A percentile compares a stretch with the other conserved stretches of the same genome.
Conservation (phyloP, 2,888 invertebrate species). For the Caenorhabditis sulstoni region DNA sequence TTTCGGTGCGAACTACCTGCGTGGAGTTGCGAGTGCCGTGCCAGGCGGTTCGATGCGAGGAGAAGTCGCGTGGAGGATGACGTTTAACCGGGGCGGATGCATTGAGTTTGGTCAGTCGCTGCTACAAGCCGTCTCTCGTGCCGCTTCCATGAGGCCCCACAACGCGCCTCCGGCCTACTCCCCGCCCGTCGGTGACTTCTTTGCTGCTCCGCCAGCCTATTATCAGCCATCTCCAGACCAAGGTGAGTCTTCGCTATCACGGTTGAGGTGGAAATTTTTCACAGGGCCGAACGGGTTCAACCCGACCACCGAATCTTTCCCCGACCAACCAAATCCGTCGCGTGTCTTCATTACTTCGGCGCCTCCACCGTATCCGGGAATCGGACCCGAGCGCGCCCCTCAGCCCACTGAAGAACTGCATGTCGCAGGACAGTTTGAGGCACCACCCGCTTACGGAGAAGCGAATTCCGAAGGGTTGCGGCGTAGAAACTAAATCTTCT, state of each 20-base stretch:
- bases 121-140: constrained; percentile 88
- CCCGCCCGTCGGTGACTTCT: constrained; percentile 79
- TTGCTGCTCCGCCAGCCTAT: constrained; percentile 73
- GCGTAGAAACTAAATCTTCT: constrained; percentile 42
- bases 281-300: constrained; percentile 57
- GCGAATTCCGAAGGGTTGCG: constrained; percentile 54
- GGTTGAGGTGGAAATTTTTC: too few relatives aligned
- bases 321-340: constrained; percentile 71
- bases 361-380: constrained; percentile 76
- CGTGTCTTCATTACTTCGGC: constrained; percentile 75
- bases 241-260: too few relatives aligned
- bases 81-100: constrained; percentile 88
- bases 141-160: constrained; percentile 72
- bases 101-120: constrained; percentile 97
- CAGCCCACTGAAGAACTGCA: constrained; percentile 70
- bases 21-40: constrained; percentile 91
- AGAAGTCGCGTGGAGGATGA: constrained; percentile 67
- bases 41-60: constrained; percentile 85
- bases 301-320: constrained; percentile 69
- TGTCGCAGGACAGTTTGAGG: constrained; percentile 63
- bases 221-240: constrained; percentile 63
- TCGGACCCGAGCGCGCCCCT: constrained; percentile 71
- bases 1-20: constrained; percentile 95
- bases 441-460: constrained; percentile 63
- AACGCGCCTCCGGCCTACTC: constrained; percentile 79